These are phyloP conservation scores for Furcula furcula DNA, from an alignment of 2,888 invertebrate genomes.

Conservation along the genomic window DNA sequence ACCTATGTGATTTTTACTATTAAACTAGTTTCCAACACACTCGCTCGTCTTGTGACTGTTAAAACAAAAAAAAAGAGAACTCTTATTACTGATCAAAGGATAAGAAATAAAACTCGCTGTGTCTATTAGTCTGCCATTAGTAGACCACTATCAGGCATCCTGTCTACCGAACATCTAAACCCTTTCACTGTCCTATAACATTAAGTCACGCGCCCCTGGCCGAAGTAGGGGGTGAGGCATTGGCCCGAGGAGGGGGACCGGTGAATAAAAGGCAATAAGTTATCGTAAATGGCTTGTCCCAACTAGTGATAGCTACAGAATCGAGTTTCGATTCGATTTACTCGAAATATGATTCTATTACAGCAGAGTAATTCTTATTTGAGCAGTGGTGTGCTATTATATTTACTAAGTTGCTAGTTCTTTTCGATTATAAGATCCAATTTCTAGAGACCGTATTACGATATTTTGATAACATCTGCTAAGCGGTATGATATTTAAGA, in stretches of 20 bases:
- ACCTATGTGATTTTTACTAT: no score
- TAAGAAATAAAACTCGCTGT: neutral
- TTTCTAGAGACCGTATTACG: no score
- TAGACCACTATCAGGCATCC: neutral
- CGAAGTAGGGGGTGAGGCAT: neutral
- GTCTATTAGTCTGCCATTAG: neutral
- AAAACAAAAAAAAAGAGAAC: no score
- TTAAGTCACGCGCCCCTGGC: constrained; percentile 31
- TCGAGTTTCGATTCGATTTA: constrained; percentile 11
- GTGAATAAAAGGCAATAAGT: constrained; percentile 50
- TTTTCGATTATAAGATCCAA: no score
- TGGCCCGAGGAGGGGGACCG: constrained; percentile 7
- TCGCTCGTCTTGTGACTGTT: no score
- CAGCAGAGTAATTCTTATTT: constrained; percentile 2
- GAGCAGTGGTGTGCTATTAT: neutral
- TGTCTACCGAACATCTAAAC: constrained; percentile 11
- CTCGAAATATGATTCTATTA: constrained; percentile 17
- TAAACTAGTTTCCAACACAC: no score
- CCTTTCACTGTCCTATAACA: constrained; percentile 21
- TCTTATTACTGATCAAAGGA: no score
- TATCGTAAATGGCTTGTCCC: constrained; percentile 46
- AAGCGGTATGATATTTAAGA: no score
- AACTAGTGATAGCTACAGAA: constrained; percentile 7
- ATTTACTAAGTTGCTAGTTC: neutral
- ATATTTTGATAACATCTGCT: no score